phyloP scores from a whole-genome alignment of 1,140 invertebrate genomes.

The Zaprionus gabonicus region DNA sequence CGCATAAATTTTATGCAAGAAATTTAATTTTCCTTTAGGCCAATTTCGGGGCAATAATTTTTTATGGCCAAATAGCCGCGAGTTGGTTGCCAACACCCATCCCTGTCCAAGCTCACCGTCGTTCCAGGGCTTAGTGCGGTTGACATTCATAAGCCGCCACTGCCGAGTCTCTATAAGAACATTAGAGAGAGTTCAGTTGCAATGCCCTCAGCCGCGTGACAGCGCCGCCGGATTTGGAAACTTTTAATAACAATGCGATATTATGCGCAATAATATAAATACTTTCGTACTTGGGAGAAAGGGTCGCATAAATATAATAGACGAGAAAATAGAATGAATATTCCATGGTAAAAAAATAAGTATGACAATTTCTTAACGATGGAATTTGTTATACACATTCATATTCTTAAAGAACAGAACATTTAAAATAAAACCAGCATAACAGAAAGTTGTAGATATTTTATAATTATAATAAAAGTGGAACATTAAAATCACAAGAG shows the following conservation, averaged over 20 bases:
- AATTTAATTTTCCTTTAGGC: constrained; percentile 74
- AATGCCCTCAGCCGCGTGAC: constrained; percentile 1
- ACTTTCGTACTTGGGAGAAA: not conserved
- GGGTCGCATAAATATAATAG: constrained; percentile 1
- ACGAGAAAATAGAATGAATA: not conserved
- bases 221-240: constrained; percentile 1
- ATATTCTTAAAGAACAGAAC: not conserved
- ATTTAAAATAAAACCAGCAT: not conserved
- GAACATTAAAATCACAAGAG: not conserved
- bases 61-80: constrained; percentile 43
- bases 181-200: constrained; percentile 30
- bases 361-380: not conserved
- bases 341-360: not conserved
- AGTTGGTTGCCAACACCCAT: not conserved
- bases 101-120: not conserved
- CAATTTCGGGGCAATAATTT: constrained; percentile 43
- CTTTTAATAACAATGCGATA: constrained; percentile 21
- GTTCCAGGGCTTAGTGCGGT: not conserved
- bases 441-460: too few relatives aligned
- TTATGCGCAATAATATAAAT: constrained; percentile 17
- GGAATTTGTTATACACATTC: too few relatives aligned
- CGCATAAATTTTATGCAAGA: constrained; percentile 66
- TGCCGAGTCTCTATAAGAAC: not conserved
- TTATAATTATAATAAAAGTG: not conserved
- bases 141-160: constrained; percentile 61